Conservation (phyloP, 2,888 invertebrate species). For the Cabera pusaria region DNA sequence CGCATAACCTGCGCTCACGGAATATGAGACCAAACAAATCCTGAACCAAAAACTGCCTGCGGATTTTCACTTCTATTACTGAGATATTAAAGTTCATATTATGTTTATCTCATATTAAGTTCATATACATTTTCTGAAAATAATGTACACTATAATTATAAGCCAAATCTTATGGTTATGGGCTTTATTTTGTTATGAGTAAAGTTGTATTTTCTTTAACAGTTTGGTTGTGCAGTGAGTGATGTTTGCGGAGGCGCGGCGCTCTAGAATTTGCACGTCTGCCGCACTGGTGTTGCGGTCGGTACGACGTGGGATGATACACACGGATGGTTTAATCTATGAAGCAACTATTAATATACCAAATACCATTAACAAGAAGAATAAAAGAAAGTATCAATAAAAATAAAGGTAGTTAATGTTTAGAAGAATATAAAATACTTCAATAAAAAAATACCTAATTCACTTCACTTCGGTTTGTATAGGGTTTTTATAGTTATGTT, state of each 20-base stretch:
- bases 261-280: conserved; percentile 46
- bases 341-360: too few relatives aligned
- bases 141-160: too few relatives aligned
- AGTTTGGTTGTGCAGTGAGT: conserved; percentile 33
- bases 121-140: too few relatives aligned
- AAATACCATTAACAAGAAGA: too few relatives aligned
- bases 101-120: too few relatives aligned
- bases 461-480: too few relatives aligned
- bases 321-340: too few relatives aligned
- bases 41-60: background rate
- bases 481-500: too few relatives aligned
- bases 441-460: too few relatives aligned
- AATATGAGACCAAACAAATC: conserved; percentile 18
- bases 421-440: too few relatives aligned
- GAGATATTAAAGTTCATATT: conserved; percentile 11
- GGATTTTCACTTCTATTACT: background rate
- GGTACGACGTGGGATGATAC: conserved; percentile 28
- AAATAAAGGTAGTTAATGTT: too few relatives aligned
- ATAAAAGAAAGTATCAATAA: too few relatives aligned
- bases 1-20: conserved; percentile 19
- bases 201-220: conserved; percentile 12
- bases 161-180: background rate
- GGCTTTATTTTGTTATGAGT: conserved; percentile 6
- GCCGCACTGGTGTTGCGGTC: conserved; percentile 35
- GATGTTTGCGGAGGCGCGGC: conserved; percentile 53